Base-by-base conservation (phyloP, 2,888 invertebrate genomes). In the Lathronympha strigana region DNA sequence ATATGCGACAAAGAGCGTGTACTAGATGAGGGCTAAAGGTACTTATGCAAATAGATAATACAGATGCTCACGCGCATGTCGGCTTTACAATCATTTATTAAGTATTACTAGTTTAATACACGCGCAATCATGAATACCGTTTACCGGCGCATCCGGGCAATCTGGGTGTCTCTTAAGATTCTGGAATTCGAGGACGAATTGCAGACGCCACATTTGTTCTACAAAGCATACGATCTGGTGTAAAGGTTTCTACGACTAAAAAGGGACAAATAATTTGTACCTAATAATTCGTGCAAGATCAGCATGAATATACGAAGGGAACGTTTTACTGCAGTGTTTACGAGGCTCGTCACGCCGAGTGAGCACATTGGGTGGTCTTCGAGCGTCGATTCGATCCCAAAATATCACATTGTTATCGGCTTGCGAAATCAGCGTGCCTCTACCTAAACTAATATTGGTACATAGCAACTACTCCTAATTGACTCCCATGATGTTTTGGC, bases 361-460 rank as follows among this genome's bases (percentile, higher is more conserved):
- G 55, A 40, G 31, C 63, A 9, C 21, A 33, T 17, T 31, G 40
- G 63, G 57, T 19, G 33, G 45, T 53, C 55, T 31, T 31, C 25
- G 5, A 21, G 8, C 36, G 58, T 28, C 58, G 45, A 45, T 58
- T 51, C 43, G 47, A 36, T 43, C 51, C 58, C 58, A 31, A 60
- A 64, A 64, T 64, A 64, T 53, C 58, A n/a, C 51, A 53, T 58
- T 64, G 51, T 53, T 45, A 64, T 36, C 45, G 33, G 33, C 28
- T 33, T 23, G 38, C 21, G 31, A 33, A 49, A 31, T 40, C 21
- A 8, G n/a, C 47, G 49, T 6, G 21, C 36, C 19, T 38, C 25
- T 55, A 5, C 28, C 25, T 55, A 5, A 17, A 21, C 4, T 23
- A 33, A 21, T 36, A 25, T 47, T 0, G 47, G 6, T 23, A n/a